Evolutionary conservation across 2,888 invertebrate species (phyloP), one percentile per base, ranked within the genome.

Genomic region (Leptopterna dolabrata): DNA sequence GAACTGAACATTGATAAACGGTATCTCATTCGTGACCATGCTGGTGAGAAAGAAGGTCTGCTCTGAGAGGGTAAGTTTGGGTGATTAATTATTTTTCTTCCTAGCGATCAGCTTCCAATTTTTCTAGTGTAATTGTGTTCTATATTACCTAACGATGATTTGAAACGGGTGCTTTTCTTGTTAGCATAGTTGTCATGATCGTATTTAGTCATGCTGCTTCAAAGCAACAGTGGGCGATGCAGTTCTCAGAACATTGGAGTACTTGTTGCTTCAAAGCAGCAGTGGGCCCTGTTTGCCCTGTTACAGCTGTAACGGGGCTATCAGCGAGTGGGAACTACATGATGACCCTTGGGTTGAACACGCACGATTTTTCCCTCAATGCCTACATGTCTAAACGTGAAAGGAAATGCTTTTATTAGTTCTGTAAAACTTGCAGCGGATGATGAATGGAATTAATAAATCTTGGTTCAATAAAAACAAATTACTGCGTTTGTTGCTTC

Each of bases 241-340:
- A 24, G 70, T 70, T 70, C 70, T 70, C 70, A 19, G 70, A 16
- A 70, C 24, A 70, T 70, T 63, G 24, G 70, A 70, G 27, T 29
- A 70, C 19, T 70, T 70, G 70, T 16, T 70, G 70, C 70, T 70
- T 70, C 70, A 70, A 70, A 70, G 70, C 70, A 70, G 19, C 70
- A 70, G 24, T 19, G 24, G 70, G 24, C n/a, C n/a, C 19, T 47
- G 47, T 47, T 3, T 13, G 36, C 36, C 7, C 36, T n/a, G n/a
- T n/a, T n/a, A n/a, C n/a, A n/a, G n/a, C n/a, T n/a, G n/a, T n/a
- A n/a, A n/a, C n/a, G n/a, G n/a, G n/a, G n/a, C n/a, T n/a, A n/a
- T n/a, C n/a, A n/a, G n/a, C n/a, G n/a, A n/a, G n/a, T n/a, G n/a
- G n/a, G n/a, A n/a, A n/a, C n/a, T n/a, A n/a, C n/a, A n/a, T n/a